phyloP scores from a whole-genome alignment of 2,797 vertebrate species.

The Aldrovandia affinis region DNA sequence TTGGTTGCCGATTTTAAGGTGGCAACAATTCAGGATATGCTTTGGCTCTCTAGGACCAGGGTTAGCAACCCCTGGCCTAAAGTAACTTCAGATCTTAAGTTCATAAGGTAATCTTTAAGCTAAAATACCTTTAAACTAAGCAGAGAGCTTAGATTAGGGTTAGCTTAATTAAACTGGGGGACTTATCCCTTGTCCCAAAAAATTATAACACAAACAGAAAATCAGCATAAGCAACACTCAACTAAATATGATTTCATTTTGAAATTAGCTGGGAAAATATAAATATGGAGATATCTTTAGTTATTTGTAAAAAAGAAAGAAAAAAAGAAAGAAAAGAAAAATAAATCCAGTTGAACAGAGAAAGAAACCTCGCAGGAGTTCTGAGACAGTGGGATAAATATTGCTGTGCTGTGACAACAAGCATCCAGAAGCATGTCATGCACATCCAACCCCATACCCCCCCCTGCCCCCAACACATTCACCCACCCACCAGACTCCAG shows the following conservation, averaged over 20 bases:
- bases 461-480: not conserved
- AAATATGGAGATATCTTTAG: constrained; percentile 20
- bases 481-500: not conserved
- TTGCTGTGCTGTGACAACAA: not conserved
- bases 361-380: not conserved
- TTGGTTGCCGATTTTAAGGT: not conserved
- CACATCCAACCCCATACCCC: not conserved
- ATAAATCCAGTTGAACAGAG: not conserved
- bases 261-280: constrained; percentile 6
- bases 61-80: not conserved
- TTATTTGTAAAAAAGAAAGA: constrained; percentile 1
- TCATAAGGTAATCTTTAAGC: too few relatives aligned
- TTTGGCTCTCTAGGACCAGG: not conserved
- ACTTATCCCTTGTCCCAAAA: not conserved
- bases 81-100: not conserved
- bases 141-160: not conserved
- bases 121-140: not conserved
- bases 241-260: constrained; percentile 5
- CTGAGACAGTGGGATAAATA: constrained; percentile 17
- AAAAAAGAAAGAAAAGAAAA: too few relatives aligned
- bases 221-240: not conserved
- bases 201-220: not conserved
- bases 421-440: not conserved
- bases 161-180: not conserved
- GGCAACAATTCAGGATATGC: not conserved